Conservation (phyloP, 2,888 invertebrate genomes). For the Caenorhabditis parvicauda region DNA sequence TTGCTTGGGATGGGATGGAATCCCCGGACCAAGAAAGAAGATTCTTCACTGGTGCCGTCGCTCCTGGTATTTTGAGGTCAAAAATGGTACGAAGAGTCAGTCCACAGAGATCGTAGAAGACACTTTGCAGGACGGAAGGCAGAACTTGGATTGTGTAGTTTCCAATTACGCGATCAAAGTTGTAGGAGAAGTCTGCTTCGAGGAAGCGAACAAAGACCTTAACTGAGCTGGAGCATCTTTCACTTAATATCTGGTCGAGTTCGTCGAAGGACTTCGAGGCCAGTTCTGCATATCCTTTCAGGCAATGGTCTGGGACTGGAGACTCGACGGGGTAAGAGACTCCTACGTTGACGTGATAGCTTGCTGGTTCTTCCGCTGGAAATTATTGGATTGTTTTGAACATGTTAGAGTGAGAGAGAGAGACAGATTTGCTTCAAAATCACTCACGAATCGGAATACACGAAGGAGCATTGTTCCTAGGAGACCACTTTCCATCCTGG, state of each 20-base stretch:
- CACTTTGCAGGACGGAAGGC: constrained; percentile 83
- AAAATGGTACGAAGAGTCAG: constrained; percentile 88
- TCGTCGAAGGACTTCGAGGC: constrained; percentile 54
- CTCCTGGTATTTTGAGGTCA: constrained; percentile 84
- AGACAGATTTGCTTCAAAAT: background rate
- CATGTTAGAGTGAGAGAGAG: background rate
- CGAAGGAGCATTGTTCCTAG: constrained; percentile 85
- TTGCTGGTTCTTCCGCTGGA: constrained; percentile 61
- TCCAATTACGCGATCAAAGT: constrained; percentile 67
- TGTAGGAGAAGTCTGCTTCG: constrained; percentile 70
- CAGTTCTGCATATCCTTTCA: constrained; percentile 53
- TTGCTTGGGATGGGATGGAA: constrained; percentile 42
- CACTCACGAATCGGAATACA: constrained; percentile 83
- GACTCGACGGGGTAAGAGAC: constrained; percentile 51
- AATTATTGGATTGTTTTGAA: background rate
- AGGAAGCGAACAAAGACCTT: constrained; percentile 89
- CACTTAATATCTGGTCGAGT: constrained; percentile 81
- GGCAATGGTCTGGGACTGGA: constrained; percentile 51
- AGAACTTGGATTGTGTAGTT: constrained; percentile 83
- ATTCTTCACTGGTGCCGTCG: constrained; percentile 53
- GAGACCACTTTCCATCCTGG: constrained; percentile 76
- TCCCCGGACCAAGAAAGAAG: constrained; percentile 52
- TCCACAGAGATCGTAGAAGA: constrained; percentile 89
- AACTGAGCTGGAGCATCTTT: constrained; percentile 89
- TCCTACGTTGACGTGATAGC: constrained; percentile 58